These are phyloP conservation scores for Amniataba percoides DNA, from an alignment of 2,797 vertebrate genomes.

Conservation along the genomic window DNA sequence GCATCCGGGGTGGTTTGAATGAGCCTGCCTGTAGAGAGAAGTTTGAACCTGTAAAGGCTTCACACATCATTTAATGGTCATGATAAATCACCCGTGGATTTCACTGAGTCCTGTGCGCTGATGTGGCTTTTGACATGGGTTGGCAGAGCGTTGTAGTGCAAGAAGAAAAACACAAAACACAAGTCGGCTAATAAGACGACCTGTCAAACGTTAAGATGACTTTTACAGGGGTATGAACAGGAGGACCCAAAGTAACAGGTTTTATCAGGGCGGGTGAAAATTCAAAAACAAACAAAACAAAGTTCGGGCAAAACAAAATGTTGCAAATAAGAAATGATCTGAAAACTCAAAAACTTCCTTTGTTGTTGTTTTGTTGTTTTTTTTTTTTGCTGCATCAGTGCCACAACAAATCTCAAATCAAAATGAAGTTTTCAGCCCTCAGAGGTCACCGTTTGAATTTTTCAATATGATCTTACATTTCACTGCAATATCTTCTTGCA, in stretches of 20 bases:
- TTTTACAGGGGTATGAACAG: not conserved
- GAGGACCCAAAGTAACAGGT: not conserved
- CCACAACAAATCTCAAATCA: not conserved
- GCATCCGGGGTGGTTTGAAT: constrained; percentile 37
- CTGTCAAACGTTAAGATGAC: constrained; percentile 2
- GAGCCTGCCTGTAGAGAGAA: constrained; percentile 21
- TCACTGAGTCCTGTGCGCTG: constrained; percentile 2
- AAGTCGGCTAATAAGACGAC: not conserved
- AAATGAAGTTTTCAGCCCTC: not conserved
- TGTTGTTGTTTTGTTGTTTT: not conserved
- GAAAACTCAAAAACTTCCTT: not conserved
- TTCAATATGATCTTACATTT: not conserved
- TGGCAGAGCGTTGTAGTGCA: constrained; percentile 1
- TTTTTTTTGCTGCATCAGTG: not conserved
- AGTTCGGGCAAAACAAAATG: not conserved
- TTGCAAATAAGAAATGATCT: not conserved
- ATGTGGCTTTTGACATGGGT: constrained; percentile 28
- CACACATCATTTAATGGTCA: constrained; percentile 19
- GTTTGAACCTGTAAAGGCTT: constrained; percentile 26
- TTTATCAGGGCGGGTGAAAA: not conserved
- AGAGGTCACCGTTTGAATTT: not conserved
- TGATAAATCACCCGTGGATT: constrained; percentile 30
- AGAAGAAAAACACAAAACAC: not conserved
- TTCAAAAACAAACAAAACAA: too few relatives aligned
- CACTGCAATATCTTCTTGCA: not conserved